Conservation (phyloP, 2,113 vertebrate genomes). For the Burhinus bistriatus region DNA sequence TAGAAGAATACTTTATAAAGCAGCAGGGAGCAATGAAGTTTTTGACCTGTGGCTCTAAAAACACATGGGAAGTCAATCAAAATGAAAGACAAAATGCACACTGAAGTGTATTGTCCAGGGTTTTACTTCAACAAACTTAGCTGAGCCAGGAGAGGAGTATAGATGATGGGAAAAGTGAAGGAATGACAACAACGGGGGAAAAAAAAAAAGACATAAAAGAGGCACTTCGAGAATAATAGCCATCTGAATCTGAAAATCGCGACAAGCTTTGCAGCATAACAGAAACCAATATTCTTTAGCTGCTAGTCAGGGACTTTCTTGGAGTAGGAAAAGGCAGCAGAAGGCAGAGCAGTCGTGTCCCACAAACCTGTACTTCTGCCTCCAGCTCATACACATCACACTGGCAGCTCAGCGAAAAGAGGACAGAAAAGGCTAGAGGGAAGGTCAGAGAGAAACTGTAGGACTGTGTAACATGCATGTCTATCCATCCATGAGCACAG, state of each 20-base stretch:
- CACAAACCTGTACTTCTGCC: background rate
- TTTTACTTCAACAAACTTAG: background rate
- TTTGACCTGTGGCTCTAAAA: slow-evolving; percentile 8
- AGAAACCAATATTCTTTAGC: background rate
- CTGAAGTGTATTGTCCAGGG: background rate
- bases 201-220: background rate
- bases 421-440: background rate
- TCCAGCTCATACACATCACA: background rate
- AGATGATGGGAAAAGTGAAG: background rate
- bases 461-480: rapidly evolving
- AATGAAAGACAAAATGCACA: background rate
- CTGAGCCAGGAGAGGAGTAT: too few species aligned
- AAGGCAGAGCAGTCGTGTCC: background rate
- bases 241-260: background rate
- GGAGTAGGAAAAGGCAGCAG: background rate
- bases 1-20: background rate
- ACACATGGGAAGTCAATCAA: background rate
- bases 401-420: background rate
- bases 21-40: background rate
- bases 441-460: background rate
- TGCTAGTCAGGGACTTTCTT: background rate
- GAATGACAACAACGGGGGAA: rapidly evolving
- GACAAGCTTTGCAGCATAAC: background rate
- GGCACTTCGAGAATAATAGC: background rate
- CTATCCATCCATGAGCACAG: background rate